Evolutionary conservation across 2,797 vertebrate species (phyloP).

Genomic region (Gobio occitaniae): DNA sequence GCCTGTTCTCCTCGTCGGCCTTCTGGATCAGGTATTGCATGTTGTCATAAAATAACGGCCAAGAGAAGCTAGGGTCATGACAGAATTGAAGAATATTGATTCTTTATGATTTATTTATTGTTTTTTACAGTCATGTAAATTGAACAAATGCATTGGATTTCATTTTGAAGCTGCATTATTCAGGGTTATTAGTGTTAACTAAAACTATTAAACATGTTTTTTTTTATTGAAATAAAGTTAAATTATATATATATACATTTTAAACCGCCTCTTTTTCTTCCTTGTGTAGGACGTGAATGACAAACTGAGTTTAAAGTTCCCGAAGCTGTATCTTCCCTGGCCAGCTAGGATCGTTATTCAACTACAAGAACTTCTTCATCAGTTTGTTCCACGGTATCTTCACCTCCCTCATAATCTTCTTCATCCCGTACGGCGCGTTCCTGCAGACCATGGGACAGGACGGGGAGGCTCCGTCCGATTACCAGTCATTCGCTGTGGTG

Average conservation of each 20-base stretch:
- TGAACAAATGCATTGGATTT: neutral
- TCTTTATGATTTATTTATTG: neutral
- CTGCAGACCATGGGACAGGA: constrained; percentile 95
- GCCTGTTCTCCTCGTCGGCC: constrained; percentile 92
- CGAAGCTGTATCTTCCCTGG: constrained; percentile 88
- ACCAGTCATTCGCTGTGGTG: constrained; percentile 95
- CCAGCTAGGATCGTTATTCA: constrained; percentile 88
- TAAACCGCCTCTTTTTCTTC: neutral
- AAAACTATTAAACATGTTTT: neutral
- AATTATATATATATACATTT: neutral
- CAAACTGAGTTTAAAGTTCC: constrained; percentile 91
- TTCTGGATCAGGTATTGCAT: constrained; percentile 90
- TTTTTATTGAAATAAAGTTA: too few species aligned
- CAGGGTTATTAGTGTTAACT: neutral
- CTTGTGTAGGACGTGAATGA: constrained; percentile 90
- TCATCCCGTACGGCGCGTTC: constrained; percentile 94
- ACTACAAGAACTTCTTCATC: constrained; percentile 93
- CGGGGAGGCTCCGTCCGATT: constrained; percentile 93
- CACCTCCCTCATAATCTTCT: constrained; percentile 92
- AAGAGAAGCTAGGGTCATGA: neutral
- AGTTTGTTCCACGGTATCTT: constrained; percentile 92
- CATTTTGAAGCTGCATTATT: neutral
- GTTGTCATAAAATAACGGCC: neutral
- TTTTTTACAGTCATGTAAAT: neutral
- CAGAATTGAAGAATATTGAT: neutral